Percentiles rank a stretch among this genome's conserved stretches.
These are phyloP conservation scores for Falcaria lacertinaria DNA, from an alignment of 2,888 invertebrate species.

Conservation along the genomic window DNA sequence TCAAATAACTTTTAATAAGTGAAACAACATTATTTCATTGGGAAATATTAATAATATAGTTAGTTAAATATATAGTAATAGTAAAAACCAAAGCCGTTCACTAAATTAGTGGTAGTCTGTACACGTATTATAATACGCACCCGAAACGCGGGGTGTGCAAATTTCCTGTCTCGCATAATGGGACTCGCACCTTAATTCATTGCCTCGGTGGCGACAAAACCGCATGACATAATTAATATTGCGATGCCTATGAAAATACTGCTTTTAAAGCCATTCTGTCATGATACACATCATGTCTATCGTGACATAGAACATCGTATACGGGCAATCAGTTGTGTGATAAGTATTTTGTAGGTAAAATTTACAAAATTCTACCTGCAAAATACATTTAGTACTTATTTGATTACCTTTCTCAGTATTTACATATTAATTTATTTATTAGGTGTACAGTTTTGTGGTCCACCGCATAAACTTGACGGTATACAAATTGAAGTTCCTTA, in stretches of 20 bases:
- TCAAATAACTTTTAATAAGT: too few relatives aligned
- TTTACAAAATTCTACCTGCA: too few relatives aligned
- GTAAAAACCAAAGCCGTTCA: constrained; percentile 1
- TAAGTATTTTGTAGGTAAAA: too few relatives aligned
- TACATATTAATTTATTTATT: too few relatives aligned
- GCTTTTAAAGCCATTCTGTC: constrained; percentile 33
- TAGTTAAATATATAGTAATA: too few relatives aligned
- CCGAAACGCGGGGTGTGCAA: constrained; percentile 46
- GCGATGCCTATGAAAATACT: constrained; percentile 34
- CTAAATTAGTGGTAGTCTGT: constrained; percentile 18
- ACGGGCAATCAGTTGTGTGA: too few relatives aligned
- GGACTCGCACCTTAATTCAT: constrained; percentile 54
- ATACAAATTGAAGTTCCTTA: too few relatives aligned
- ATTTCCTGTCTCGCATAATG: constrained; percentile 62
- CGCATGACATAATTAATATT: constrained; percentile 54
- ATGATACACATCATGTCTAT: constrained; percentile 17
- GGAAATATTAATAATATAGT: background rate
- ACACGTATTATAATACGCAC: constrained; percentile 32
- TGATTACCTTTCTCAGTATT: too few relatives aligned
- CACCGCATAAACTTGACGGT: too few relatives aligned
- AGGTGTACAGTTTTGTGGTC: too few relatives aligned
- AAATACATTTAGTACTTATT: too few relatives aligned
- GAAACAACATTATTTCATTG: background rate
- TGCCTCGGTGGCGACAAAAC: constrained; percentile 47
- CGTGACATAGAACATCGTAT: constrained; percentile 14